phyloP scores from a whole-genome alignment of 2,797 vertebrate species.

The Cheirogaleus major region DNA sequence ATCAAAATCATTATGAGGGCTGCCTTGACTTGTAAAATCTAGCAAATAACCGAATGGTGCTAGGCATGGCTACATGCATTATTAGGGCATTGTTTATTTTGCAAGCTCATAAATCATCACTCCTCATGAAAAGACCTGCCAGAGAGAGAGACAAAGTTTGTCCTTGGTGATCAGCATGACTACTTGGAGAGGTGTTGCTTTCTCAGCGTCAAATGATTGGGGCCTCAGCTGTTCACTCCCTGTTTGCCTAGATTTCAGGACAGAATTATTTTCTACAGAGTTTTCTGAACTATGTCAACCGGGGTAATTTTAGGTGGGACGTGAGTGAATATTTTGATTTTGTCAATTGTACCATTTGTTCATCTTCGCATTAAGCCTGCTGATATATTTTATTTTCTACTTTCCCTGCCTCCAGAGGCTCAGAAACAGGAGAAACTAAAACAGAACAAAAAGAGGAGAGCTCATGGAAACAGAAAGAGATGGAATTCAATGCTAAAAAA shows the following conservation, averaged over 20 bases:
- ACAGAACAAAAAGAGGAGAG: background rate
- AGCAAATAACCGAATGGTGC: constrained; percentile 14
- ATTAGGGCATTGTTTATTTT: background rate
- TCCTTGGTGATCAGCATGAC: constrained; percentile 5
- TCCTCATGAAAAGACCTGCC: background rate
- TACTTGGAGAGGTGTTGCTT: background rate
- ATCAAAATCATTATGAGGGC: constrained; percentile 38
- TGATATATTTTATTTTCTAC: background rate
- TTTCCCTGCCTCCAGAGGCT: background rate
- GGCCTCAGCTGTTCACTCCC: background rate
- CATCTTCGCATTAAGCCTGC: background rate
- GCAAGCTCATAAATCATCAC: constrained; percentile 57
- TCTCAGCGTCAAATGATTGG: background rate
- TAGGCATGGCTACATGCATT: background rate
- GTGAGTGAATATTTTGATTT: background rate
- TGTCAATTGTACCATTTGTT: background rate
- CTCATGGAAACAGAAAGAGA: background rate
- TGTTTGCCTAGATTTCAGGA: background rate
- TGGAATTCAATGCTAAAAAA: background rate
- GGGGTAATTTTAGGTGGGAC: background rate
- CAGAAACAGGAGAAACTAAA: background rate
- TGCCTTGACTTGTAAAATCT: constrained; percentile 51
- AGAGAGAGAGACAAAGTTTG: background rate
- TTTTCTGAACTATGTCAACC: background rate
- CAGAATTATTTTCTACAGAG: background rate